Evolutionary conservation across 2,797 vertebrate species (phyloP).

Genomic region (Acanthurus leucopareius): DNA sequence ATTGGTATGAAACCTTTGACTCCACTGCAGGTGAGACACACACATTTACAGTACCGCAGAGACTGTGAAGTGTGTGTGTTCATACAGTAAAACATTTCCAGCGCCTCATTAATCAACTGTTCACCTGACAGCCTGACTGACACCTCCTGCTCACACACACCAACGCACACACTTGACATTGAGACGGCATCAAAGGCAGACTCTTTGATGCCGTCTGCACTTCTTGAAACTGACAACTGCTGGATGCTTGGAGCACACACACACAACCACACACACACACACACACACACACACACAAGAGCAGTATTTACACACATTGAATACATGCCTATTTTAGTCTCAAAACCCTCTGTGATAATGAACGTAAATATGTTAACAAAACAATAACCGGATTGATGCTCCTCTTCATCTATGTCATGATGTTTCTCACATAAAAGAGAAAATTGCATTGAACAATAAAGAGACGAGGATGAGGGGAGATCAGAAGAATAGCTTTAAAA

Average conservation of each 20-base stretch:
- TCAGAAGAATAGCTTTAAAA: conserved; percentile 18
- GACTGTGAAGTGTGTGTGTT: conserved; percentile 52
- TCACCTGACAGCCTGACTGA: conserved; percentile 84
- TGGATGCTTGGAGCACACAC: conserved; percentile 13
- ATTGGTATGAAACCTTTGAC: conserved; percentile 73
- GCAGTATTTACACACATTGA: conserved; percentile 11
- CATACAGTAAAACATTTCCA: conserved; percentile 79
- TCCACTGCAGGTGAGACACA: conserved; percentile 59
- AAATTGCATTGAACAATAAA: conserved; percentile 43
- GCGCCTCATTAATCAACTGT: conserved; percentile 85
- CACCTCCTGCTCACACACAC: conserved; percentile 67
- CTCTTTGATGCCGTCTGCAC: conserved; percentile 77
- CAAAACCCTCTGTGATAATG: conserved; percentile 27
- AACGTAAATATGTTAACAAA: conserved; percentile 47
- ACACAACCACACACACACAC: background rate
- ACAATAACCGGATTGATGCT: conserved; percentile 15
- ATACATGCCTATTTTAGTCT: conserved; percentile 35
- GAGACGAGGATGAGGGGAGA: conserved; percentile 31
- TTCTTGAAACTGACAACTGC: conserved; percentile 64
- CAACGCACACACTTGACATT: conserved; percentile 66
- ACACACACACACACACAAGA: conserved; percentile 1
- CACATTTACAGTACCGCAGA: conserved; percentile 60
- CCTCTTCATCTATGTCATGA: conserved; percentile 19
- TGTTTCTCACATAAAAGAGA: conserved; percentile 7
- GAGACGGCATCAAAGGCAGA: conserved; percentile 60